Percentiles rank a stretch among this genome's conserved stretches.
Conservation (phyloP, 2,797 vertebrate species). For the Geotria australis region DNA sequence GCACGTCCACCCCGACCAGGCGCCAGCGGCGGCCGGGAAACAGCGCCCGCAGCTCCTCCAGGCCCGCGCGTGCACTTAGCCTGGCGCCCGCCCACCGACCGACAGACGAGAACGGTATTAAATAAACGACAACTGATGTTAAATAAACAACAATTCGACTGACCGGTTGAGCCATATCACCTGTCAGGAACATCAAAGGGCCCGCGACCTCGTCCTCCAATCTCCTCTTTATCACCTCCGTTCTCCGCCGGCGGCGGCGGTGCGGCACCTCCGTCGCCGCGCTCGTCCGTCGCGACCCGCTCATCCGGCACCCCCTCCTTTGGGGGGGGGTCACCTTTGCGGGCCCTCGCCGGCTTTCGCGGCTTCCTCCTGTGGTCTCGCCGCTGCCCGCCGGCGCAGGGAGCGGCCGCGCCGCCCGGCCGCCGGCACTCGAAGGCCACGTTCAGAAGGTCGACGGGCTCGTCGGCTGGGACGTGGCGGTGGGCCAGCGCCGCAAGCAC, state of each 20-base stretch:
- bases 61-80: constrained; percentile 37
- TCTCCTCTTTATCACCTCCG: not conserved
- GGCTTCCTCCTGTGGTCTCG: no score
- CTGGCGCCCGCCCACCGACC: constrained; percentile 5
- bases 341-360: no score
- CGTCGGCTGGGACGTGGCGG: constrained; percentile 24
- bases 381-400: no score
- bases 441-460: constrained; percentile 76
- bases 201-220: not conserved
- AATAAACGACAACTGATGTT: no score
- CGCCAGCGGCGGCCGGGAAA: constrained; percentile 47
- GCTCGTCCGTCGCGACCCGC: constrained; percentile 7
- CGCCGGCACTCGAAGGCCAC: constrained; percentile 42
- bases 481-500: constrained; percentile 49
- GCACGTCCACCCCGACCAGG: constrained; percentile 63
- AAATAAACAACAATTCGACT: no score
- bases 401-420: not conserved
- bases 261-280: constrained; percentile 3
- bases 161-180: no score
- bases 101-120: no score
- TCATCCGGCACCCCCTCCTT: no score
- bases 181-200: constrained; percentile 38
- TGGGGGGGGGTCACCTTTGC: no score
- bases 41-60: constrained; percentile 28
- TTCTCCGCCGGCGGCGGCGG: not conserved